Evolutionary conservation across 2,888 invertebrate species (phyloP).

Genomic region (Himalopsyche kuldschensis): DNA sequence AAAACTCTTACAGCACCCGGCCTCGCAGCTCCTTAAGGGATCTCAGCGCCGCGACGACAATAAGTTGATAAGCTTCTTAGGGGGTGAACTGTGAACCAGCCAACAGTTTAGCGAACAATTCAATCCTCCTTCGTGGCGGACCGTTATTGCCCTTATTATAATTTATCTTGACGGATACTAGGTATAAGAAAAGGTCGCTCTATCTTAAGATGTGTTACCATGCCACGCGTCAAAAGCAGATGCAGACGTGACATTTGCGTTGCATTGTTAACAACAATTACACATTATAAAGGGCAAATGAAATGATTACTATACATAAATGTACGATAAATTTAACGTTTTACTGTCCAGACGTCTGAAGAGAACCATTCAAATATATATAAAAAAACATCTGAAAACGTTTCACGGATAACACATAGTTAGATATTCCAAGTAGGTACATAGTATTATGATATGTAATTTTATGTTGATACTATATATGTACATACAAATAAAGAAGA

Average conservation of each 20-base stretch:
- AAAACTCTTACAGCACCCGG: constrained; percentile 18
- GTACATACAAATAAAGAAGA: too few relatives aligned
- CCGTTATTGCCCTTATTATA: not conserved
- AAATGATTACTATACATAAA: too few relatives aligned
- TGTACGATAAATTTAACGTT: too few relatives aligned
- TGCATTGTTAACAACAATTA: too few relatives aligned
- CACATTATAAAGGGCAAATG: too few relatives aligned
- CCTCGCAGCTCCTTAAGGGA: not conserved
- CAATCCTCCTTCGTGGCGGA: not conserved
- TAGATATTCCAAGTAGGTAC: too few relatives aligned
- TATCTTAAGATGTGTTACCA: not conserved
- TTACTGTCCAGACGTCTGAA: too few relatives aligned
- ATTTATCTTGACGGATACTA: not conserved
- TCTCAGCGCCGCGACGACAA: not conserved
- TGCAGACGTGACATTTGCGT: not conserved
- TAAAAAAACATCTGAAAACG: too few relatives aligned
- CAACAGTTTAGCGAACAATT: not conserved
- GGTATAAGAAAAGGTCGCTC: not conserved
- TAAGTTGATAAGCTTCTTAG: not conserved
- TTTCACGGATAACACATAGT: too few relatives aligned
- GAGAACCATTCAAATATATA: too few relatives aligned
- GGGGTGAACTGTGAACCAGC: not conserved
- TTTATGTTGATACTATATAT: too few relatives aligned
- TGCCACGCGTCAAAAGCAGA: not conserved
- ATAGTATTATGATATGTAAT: too few relatives aligned